These are phyloP conservation scores for Sebastolobus altivelis DNA, from an alignment of 2,797 vertebrate species.

Conservation along the genomic window DNA sequence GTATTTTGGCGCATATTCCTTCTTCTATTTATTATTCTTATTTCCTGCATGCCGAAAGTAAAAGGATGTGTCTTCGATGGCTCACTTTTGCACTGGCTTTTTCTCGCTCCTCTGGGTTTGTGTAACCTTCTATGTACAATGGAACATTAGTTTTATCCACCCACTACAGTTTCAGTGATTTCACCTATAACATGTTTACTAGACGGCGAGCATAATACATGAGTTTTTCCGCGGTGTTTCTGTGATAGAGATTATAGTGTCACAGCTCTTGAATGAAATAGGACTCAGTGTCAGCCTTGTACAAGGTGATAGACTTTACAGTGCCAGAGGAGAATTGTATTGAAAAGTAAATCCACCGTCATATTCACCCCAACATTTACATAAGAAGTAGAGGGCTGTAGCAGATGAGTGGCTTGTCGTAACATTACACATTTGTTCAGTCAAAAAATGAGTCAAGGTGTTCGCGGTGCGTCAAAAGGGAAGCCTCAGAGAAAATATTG, in stretches of 20 bases:
- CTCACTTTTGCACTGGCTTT: constrained; percentile 14
- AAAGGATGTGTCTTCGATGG: constrained; percentile 3
- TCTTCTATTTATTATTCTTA: neutral
- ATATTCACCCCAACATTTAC: constrained; percentile 90
- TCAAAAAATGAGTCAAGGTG: constrained; percentile 88
- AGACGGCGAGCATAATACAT: constrained; percentile 26
- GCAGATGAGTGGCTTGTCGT: constrained; percentile 90
- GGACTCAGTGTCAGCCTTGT: constrained; percentile 76
- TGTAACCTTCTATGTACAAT: constrained; percentile 32
- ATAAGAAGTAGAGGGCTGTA: constrained; percentile 92
- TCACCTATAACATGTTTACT: constrained; percentile 52
- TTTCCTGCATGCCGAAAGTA: constrained; percentile 7
- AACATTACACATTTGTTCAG: constrained; percentile 88
- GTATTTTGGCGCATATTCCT: constrained; percentile 20
- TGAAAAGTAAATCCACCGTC: constrained; percentile 84
- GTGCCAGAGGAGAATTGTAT: constrained; percentile 67
- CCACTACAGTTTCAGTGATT: constrained; percentile 42
- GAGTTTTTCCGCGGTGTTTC: constrained; percentile 48
- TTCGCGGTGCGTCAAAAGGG: constrained; percentile 60
- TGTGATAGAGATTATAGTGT: constrained; percentile 62
- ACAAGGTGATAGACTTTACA: constrained; percentile 82
- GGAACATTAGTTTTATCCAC: constrained; percentile 31
- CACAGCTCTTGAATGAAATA: constrained; percentile 64
- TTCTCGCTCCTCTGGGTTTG: constrained; percentile 20
- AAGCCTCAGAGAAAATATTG: constrained; percentile 59